Evolutionary conservation across 2,113 vertebrate genomes (phyloP).

Genomic region (Ceratotherium simum): DNA sequence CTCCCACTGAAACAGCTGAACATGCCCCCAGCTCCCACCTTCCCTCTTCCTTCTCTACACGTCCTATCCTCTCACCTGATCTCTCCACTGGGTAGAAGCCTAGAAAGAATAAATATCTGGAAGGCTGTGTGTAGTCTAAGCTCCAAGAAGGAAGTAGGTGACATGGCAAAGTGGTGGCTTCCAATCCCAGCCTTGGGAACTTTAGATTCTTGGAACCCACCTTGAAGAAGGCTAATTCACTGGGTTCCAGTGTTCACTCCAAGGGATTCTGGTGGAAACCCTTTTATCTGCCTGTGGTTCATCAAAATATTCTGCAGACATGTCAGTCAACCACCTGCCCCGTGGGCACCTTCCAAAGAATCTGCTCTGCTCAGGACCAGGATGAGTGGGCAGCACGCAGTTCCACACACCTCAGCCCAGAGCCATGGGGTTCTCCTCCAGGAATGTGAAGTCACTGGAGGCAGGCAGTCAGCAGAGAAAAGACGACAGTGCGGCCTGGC

Average conservation of each 20-base stretch:
- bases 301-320: background rate
- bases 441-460: background rate
- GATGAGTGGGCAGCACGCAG: rapidly evolving
- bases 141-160: background rate
- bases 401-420: rapidly evolving
- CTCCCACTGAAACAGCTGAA: rapidly evolving
- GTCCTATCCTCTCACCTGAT: rapidly evolving
- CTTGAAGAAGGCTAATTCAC: background rate
- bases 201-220: background rate
- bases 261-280: background rate
- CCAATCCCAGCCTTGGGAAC: background rate
- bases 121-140: background rate
- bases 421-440: background rate
- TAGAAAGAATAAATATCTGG: background rate
- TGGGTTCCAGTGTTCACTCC: background rate
- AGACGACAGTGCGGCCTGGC: too few relatives aligned
- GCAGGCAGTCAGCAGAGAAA: background rate
- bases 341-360: background rate
- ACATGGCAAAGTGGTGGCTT: background rate
- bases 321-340: background rate
- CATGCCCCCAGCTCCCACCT: rapidly evolving
- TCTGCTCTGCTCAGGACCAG: rapidly evolving
- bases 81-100: background rate
- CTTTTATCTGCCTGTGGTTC: background rate
- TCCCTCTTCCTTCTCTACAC: background rate